These are phyloP conservation scores for Trissolcus japonicus DNA, from an alignment of 2,888 invertebrate species.

Conservation along the genomic window DNA sequence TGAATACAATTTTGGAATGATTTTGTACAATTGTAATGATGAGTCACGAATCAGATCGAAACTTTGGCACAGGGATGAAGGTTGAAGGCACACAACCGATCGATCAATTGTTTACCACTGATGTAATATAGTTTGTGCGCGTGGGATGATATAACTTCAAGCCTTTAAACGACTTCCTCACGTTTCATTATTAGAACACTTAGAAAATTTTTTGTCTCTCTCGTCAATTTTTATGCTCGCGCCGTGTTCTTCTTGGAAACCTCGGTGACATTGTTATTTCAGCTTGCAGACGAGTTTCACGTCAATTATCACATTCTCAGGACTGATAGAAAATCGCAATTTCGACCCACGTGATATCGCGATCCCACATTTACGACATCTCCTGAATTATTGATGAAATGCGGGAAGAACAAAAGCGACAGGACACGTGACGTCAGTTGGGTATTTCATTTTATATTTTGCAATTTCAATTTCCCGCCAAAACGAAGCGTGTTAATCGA, in stretches of 20 bases:
- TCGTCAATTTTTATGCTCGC: background rate
- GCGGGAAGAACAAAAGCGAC: no score
- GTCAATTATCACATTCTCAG: slow-evolving; percentile 18
- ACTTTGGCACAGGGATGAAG: slow-evolving; percentile 4
- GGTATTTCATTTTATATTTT: no score
- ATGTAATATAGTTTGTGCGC: slow-evolving; percentile 17
- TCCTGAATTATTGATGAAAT: slow-evolving; percentile 5
- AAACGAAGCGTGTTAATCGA: no score
- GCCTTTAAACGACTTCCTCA: background rate
- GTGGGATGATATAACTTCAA: slow-evolving; percentile 18
- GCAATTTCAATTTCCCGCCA: background rate
- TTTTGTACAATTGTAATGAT: slow-evolving; percentile 15
- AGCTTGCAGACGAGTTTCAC: slow-evolving; percentile 10
- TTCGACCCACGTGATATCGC: slow-evolving; percentile 17
- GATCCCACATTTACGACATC: background rate
- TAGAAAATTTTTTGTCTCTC: slow-evolving; percentile 9
- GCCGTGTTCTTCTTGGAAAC: slow-evolving; percentile 3
- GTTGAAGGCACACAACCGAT: slow-evolving; percentile 2
- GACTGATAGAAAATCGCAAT: slow-evolving; percentile 11
- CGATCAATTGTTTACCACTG: slow-evolving; percentile 14
- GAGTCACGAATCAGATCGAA: slow-evolving; percentile 2
- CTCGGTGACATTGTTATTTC: slow-evolving; percentile 10
- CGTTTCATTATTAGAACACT: slow-evolving; percentile 17
- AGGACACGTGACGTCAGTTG: no score
- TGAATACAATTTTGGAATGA: background rate